Conservation (phyloP, 92 coral and sea anemone species). For the Virgularia gustaviana region DNA sequence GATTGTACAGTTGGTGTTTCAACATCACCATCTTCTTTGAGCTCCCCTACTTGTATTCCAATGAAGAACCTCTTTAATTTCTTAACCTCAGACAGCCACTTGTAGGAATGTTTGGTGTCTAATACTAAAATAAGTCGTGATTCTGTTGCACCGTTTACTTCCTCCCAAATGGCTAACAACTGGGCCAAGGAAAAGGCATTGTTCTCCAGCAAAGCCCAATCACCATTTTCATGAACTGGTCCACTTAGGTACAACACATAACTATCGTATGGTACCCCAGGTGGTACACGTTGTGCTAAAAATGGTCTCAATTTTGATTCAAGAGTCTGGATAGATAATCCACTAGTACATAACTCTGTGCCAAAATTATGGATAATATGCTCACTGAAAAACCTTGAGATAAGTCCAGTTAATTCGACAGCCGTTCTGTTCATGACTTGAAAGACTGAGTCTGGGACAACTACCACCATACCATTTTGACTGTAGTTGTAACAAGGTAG, state of each 20-base stretch:
- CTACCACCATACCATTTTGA: constrained; percentile 61
- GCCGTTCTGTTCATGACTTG: constrained; percentile 74
- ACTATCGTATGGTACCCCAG: constrained; percentile 87
- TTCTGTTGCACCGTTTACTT: constrained; percentile 61
- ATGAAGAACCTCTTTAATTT: constrained; percentile 62
- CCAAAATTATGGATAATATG: constrained; percentile 95
- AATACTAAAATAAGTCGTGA: constrained; percentile 76
- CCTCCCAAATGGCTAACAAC: constrained; percentile 78
- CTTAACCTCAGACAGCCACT: constrained; percentile 84
- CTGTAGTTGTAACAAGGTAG: constrained; percentile 82
- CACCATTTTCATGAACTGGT: constrained; percentile 75
- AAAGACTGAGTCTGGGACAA: constrained; percentile 72
- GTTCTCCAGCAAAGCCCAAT: constrained; percentile 83
- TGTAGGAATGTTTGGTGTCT: constrained; percentile 83
- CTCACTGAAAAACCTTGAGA: constrained; percentile 78
- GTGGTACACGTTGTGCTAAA: constrained; percentile 80
- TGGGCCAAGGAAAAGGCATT: constrained; percentile 66
- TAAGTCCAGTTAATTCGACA: constrained; percentile 68
- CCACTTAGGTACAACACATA: constrained; percentile 95
- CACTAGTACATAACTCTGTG: constrained; percentile 92
- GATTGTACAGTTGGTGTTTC: constrained; percentile 75
- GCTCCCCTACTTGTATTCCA: constrained; percentile 87
- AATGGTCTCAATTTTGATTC: constrained; percentile 72
- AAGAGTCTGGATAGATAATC: constrained; percentile 68
- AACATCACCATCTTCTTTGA: constrained; percentile 57